Conservation (phyloP, 1,140 invertebrate genomes). For the Trachymyrmex cornetzi region DNA sequence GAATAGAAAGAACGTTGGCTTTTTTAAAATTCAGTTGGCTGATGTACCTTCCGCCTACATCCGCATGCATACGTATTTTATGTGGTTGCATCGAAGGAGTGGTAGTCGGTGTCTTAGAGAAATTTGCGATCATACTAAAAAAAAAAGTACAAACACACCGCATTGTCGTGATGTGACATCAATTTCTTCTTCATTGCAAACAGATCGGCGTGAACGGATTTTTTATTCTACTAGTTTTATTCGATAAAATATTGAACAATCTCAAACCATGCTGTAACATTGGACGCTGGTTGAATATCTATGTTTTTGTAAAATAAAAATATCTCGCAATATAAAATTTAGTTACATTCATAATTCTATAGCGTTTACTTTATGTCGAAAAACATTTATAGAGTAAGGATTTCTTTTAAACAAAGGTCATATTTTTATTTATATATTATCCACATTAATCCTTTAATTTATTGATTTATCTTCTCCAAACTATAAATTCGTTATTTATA, state of each 20-base stretch:
- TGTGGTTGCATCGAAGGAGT: background rate
- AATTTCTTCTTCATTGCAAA: conserved; percentile 16
- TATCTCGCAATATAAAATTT: background rate
- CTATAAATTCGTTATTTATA: background rate
- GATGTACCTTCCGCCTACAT: conserved; percentile 23
- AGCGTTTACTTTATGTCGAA: background rate
- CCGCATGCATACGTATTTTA: conserved; percentile 25
- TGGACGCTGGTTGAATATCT: background rate
- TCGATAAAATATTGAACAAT: conserved; percentile 16
- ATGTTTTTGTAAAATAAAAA: background rate
- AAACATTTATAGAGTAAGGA: background rate
- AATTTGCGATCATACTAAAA: background rate
- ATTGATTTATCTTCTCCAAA: background rate
- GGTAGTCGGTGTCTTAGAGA: conserved; percentile 16
- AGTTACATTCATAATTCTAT: background rate
- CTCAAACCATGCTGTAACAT: background rate
- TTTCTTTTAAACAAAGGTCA: background rate
- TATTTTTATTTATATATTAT: background rate
- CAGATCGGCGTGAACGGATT: background rate
- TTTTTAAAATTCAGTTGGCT: conserved; percentile 59
- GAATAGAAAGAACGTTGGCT: conserved; percentile 27
- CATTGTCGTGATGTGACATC: background rate
- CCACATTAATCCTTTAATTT: background rate
- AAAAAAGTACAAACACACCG: background rate
- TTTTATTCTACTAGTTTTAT: background rate